Conservation (phyloP, 2,113 vertebrate genomes). For the Camelus dromedarius region DNA sequence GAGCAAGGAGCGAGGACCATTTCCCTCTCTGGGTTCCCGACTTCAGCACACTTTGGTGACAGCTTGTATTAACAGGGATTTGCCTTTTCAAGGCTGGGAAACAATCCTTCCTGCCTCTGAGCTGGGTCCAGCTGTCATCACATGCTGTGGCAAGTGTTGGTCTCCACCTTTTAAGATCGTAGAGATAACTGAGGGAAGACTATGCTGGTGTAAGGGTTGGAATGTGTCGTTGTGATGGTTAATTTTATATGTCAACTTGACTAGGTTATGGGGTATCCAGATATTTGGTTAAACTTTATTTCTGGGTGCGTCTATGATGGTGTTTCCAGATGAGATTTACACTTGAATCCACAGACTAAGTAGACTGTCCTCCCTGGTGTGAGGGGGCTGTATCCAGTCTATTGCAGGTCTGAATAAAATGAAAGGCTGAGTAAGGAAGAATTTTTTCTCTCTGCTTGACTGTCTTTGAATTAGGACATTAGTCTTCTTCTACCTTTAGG, state of each 20-base stretch:
- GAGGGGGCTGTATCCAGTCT: not conserved
- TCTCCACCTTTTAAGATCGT: not conserved
- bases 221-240: not conserved
- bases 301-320: not conserved
- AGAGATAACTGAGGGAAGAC: not conserved
- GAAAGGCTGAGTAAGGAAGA: not conserved
- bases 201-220: not conserved
- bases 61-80: not conserved
- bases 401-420: not conserved
- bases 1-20: not conserved
- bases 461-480: not conserved
- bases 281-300: constrained; percentile 26
- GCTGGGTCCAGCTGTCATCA: not conserved
- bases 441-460: not conserved
- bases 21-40: not conserved
- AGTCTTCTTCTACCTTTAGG: not conserved
- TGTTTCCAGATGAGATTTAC: not conserved
- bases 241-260: not conserved
- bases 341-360: not conserved
- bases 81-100: not conserved
- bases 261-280: not conserved
- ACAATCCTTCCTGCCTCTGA: not conserved
- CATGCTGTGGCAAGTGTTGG: not conserved
- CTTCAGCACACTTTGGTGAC: not conserved
- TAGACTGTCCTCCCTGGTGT: not conserved